Base-by-base conservation (phyloP, 2,888 invertebrate genomes). In the Dynastes grantii region DNA sequence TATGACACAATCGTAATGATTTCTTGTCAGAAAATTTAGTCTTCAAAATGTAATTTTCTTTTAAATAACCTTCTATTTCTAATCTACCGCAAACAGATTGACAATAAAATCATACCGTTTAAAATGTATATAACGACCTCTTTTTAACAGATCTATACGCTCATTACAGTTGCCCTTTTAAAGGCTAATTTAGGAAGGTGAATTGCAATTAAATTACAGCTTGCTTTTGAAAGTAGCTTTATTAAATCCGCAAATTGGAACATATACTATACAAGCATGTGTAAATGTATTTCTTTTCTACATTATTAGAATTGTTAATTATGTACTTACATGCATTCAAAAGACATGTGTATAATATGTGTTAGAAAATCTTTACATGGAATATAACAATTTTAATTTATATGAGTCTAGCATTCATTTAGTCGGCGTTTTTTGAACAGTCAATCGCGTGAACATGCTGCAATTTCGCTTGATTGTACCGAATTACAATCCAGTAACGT, bases 151-250 rank as follows among this genome's bases (percentile, higher is more conserved):
- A 55, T 29, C 29, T 27, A 32, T 63, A 29, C 11, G 5, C 9
- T n/a, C 32, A 63, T 63, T 63, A 63, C 63, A 32, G n/a, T 63
- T 63, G 63, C 63, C 32, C 63, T 63, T 63, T 63, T 63, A 63
- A 63, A 63, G 63, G 27, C 11, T 63, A 63, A 32, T 32, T 63
- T 32, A 32, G 27, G 63, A 32, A 63, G 63, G 63, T 63, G 63
- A 63, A 63, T 63, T 63, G 63, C 55, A 29, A 63, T 6, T 55
- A 55, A n/a, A 22, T 55, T 55, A 9, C 29, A 32, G n/a, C 32
- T 63, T 11, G 29, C 29, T 32, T 55, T 63, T 32, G 63, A 63
- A 63, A 63, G 63, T 63, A 63, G 13, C 32, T 32, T 27, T 63
- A 63, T 63, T 63, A 63, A 63, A 63, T 63, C 63, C 27, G 63